Percentiles rank a stretch among this genome's conserved stretches.
Evolutionary conservation across 2,888 invertebrate genomes (phyloP).

Genomic region (Hedya salicella): DNA sequence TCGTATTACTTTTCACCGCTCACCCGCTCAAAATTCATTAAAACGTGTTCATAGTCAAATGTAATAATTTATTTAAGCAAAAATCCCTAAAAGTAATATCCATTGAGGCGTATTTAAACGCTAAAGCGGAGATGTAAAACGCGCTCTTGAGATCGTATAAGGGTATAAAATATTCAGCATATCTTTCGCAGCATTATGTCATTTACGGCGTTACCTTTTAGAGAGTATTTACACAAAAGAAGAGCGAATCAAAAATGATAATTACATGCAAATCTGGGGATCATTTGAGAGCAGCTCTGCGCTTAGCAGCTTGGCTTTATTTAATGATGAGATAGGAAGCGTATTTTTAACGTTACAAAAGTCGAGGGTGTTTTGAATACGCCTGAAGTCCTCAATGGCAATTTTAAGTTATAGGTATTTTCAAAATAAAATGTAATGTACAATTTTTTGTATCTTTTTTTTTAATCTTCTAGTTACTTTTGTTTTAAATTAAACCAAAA

Average conservation of each 20-base stretch:
- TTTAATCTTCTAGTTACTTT: neutral
- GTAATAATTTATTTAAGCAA: conserved; percentile 83
- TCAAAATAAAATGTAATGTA: neutral
- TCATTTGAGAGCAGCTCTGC: conserved; percentile 65
- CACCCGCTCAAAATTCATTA: conserved; percentile 79
- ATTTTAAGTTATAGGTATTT: neutral
- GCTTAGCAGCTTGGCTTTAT: conserved; percentile 60
- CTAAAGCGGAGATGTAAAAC: conserved; percentile 61
- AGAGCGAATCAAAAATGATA: conserved; percentile 85
- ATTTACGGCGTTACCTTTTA: conserved; percentile 82
- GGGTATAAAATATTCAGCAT: conserved; percentile 82
- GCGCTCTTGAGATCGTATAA: conserved; percentile 69
- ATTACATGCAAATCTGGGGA: conserved; percentile 83
- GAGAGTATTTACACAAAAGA: conserved; percentile 84
- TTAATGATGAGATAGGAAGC: conserved; percentile 43
- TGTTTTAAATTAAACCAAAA: neutral
- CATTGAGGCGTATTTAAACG: conserved; percentile 78
- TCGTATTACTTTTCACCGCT: conserved; percentile 62
- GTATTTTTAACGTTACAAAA: conserved; percentile 39
- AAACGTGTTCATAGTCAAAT: conserved; percentile 79
- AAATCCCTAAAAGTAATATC: conserved; percentile 82
- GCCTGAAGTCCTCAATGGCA: conserved; percentile 8
- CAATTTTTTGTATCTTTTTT: neutral
- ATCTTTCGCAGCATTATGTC: conserved; percentile 82
- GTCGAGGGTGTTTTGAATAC: conserved; percentile 14